Percentiles rank a stretch among this genome's conserved stretches.
phyloP scores from a whole-genome alignment of 2,797 vertebrate genomes.

The Dryobates pubescens region DNA sequence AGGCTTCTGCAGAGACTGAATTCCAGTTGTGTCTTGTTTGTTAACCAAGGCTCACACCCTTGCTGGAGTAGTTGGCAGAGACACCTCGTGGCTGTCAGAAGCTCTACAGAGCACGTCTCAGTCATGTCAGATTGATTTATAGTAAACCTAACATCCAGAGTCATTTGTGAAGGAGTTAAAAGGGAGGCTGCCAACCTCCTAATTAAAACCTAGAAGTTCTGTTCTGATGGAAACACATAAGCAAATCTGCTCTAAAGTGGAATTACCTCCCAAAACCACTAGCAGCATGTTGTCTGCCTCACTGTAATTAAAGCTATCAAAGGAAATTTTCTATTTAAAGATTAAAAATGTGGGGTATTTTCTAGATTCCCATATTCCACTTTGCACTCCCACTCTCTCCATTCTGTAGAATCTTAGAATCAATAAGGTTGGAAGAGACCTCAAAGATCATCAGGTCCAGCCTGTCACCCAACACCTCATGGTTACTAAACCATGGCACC shows the following conservation, averaged over 20 bases:
- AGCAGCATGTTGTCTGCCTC: background rate
- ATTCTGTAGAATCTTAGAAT: background rate
- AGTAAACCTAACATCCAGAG: background rate
- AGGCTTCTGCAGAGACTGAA: background rate
- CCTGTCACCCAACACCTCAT: no score
- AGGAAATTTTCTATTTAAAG: conserved; percentile 19
- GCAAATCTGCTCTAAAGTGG: conserved; percentile 9
- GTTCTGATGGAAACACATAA: conserved; percentile 15
- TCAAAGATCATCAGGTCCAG: no score
- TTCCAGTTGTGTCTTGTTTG: conserved; percentile 14
- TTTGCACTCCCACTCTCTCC: background rate
- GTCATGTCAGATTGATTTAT: background rate
- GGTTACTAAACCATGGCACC: no score
- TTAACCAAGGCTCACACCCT: background rate
- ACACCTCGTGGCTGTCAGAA: conserved; percentile 48
- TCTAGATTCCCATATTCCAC: background rate
- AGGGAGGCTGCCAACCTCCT: conserved; percentile 6
- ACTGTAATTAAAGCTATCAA: background rate
- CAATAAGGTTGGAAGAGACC: no score
- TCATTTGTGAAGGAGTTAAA: background rate
- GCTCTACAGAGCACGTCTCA: background rate
- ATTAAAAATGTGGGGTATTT: background rate
- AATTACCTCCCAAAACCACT: background rate
- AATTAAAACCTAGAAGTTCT: conserved; percentile 32
- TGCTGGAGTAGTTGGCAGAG: conserved; percentile 25